Percentiles rank a stretch among this genome's conserved stretches.
These are phyloP conservation scores for Phenacoccus solenopsis DNA, from an alignment of 1,140 invertebrate genomes.

Conservation along the genomic window DNA sequence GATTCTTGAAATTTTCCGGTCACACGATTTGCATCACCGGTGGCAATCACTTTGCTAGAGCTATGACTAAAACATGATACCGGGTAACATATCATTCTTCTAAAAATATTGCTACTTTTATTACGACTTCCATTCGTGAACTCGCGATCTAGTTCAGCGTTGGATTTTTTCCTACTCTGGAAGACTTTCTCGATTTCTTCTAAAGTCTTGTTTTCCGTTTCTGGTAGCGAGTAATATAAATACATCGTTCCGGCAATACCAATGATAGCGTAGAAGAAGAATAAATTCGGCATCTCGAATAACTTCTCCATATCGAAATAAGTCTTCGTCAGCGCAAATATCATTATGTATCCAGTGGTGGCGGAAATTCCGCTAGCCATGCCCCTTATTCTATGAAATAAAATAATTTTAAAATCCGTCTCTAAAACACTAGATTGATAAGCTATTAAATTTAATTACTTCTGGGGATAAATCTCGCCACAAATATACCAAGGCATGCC, in stretches of 20 bases:
- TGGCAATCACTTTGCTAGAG: too few relatives aligned
- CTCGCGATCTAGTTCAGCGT: too few relatives aligned
- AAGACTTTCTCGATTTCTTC: conserved; percentile 26
- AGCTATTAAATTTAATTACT: too few relatives aligned
- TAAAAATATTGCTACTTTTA: too few relatives aligned
- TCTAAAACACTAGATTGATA: neutral
- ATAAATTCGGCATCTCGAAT: conserved; percentile 24
- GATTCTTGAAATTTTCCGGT: too few relatives aligned
- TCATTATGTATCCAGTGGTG: conserved; percentile 25
- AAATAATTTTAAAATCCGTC: neutral
- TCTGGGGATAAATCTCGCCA: neutral
- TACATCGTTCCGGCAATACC: conserved; percentile 25
- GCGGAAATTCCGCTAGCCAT: conserved; percentile 26
- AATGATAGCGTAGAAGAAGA: conserved; percentile 25
- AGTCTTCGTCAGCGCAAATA: conserved; percentile 25
- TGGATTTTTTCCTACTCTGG: neutral
- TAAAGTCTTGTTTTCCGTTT: conserved; percentile 28
- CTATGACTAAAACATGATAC: too few relatives aligned
- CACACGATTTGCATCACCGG: too few relatives aligned
- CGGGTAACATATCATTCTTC: too few relatives aligned
- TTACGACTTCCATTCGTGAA: too few relatives aligned
- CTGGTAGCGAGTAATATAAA: conserved; percentile 27
- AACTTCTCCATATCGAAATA: conserved; percentile 23
- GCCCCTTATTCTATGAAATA: conserved; percentile 25
- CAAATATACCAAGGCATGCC: neutral